A percentile compares a stretch with the other conserved stretches of the same genome.
Evolutionary conservation across 2,113 vertebrate species (phyloP).

Genomic region (Pelobates fuscus): DNA sequence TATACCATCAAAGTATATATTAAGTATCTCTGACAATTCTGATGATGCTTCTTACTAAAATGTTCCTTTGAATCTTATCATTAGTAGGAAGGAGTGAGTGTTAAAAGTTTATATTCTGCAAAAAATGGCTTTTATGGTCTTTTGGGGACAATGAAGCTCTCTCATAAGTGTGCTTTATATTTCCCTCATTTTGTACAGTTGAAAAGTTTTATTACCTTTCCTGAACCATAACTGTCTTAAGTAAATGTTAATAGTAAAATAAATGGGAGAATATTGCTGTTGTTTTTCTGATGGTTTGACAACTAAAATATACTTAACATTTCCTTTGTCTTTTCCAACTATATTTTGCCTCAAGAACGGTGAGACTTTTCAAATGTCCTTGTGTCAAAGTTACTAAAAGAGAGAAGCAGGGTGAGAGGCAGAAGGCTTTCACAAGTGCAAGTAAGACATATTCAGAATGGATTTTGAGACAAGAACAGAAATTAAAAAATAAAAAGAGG

Average conservation of each 20-base stretch:
- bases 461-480: too few relatives aligned
- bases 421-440: not conserved
- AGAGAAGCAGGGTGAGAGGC: not conserved
- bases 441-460: not conserved
- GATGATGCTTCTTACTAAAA: too few relatives aligned
- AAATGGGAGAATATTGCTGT: not conserved
- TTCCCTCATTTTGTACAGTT: not conserved
- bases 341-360: not conserved
- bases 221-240: not conserved
- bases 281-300: not conserved
- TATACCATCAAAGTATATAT: too few relatives aligned
- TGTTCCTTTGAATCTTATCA: too few relatives aligned
- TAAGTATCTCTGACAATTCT: too few relatives aligned
- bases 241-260: conserved; percentile 4
- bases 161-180: not conserved
- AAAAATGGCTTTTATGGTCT: not conserved
- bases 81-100: not conserved
- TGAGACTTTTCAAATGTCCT: not conserved
- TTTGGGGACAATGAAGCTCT: not conserved
- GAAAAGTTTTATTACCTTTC: not conserved
- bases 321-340: not conserved
- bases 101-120: not conserved
- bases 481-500: not conserved
- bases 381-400: not conserved
- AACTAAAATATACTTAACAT: not conserved